Percentiles rank a stretch among this genome's conserved stretches.
Conservation (phyloP, 2,113 vertebrate species). For the Riparia riparia region DNA sequence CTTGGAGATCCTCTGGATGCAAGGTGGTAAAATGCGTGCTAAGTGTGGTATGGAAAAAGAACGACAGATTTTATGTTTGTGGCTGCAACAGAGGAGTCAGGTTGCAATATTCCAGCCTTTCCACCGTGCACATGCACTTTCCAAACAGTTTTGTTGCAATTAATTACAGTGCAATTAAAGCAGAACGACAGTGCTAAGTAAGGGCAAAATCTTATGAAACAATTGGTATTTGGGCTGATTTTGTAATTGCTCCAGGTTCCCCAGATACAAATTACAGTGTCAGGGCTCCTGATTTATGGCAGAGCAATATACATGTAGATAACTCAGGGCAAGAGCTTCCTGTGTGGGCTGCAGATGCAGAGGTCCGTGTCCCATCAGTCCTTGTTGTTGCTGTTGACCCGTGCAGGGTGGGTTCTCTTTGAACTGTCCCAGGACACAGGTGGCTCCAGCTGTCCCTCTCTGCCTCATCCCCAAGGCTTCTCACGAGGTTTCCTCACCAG, state of each 20-base stretch:
- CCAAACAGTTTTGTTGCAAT: conserved; percentile 68
- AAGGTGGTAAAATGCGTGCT: not conserved
- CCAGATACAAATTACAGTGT: conserved; percentile 21
- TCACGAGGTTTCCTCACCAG: not conserved
- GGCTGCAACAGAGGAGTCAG: not conserved
- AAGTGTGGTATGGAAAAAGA: not conserved
- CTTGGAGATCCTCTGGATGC: not conserved
- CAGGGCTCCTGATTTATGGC: conserved; percentile 13
- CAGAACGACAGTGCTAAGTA: conserved; percentile 44
- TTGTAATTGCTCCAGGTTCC: conserved; percentile 46
- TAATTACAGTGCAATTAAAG: conserved; percentile 62
- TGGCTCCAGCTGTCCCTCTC: not conserved
- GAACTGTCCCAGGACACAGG: not conserved
- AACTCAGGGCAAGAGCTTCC: not conserved
- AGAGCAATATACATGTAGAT: not conserved
- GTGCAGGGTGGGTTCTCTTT: not conserved
- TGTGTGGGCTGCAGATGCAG: not conserved
- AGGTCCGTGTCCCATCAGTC: not conserved
- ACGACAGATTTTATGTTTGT: not conserved
- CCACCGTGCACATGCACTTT: conserved; percentile 12
- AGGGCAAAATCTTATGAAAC: conserved; percentile 50
- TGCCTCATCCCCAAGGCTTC: not conserved
- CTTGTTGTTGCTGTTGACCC: not conserved
- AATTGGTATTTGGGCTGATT: conserved; percentile 20
- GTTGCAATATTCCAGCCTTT: conserved; percentile 16